phyloP scores from a whole-genome alignment of 2,888 invertebrate genomes.

The Hymenopus coronatus region DNA sequence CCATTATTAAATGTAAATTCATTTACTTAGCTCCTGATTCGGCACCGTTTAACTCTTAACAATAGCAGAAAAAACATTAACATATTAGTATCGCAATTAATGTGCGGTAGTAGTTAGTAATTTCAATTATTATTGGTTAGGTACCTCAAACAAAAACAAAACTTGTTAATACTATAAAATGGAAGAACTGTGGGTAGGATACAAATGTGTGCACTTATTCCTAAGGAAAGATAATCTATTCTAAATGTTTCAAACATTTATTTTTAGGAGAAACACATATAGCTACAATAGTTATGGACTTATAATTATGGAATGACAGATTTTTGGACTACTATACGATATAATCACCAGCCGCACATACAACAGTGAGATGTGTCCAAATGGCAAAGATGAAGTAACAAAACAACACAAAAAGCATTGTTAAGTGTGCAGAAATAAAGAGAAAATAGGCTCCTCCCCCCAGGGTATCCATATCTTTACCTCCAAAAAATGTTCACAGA shows the following conservation, averaged over 20 bases:
- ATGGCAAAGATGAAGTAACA: constrained; percentile 5
- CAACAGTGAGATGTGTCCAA: constrained; percentile 17
- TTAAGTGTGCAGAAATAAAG: constrained; percentile 15
- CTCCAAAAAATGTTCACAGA: constrained; percentile 21
- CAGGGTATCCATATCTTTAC: constrained; percentile 1
- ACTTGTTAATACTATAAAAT: not conserved
- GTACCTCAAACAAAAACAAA: not conserved
- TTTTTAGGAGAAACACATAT: constrained; percentile 30
- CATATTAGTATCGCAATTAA: not conserved
- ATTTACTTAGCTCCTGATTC: not conserved
- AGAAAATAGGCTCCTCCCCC: constrained; percentile 2
- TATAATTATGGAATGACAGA: constrained; percentile 31
- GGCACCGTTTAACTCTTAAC: not conserved
- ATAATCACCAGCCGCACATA: constrained; percentile 12
- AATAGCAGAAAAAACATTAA: not conserved
- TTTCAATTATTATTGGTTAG: not conserved
- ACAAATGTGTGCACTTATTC: not conserved
- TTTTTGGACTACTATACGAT: constrained; percentile 10
- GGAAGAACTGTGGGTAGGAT: not conserved
- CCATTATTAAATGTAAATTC: not conserved
- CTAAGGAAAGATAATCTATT: constrained; percentile 11
- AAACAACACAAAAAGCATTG: constrained; percentile 26
- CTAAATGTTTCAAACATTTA: constrained; percentile 30
- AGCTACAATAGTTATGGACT: constrained; percentile 26
- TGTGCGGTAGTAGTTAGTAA: not conserved